These are phyloP conservation scores for Dermochelys coriacea DNA, from an alignment of 2,797 vertebrate genomes.

Conservation along the genomic window DNA sequence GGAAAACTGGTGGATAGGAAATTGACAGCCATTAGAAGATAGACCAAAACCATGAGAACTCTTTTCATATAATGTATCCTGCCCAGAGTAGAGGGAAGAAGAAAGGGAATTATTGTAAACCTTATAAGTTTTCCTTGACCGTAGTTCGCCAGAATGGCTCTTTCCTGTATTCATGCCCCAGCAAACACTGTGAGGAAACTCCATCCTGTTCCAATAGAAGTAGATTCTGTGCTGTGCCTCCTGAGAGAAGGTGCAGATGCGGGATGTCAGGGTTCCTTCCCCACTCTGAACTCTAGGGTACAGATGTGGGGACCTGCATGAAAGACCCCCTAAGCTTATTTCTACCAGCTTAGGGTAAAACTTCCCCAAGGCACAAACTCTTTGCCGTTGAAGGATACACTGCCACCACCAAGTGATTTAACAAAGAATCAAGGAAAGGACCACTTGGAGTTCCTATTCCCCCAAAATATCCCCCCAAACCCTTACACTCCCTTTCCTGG, in stretches of 20 bases:
- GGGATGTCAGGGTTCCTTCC: no score
- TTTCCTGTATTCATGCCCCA: neutral
- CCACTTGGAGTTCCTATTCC: no score
- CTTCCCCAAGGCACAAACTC: no score
- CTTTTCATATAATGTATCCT: neutral
- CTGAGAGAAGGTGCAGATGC: neutral
- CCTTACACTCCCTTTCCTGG: no score
- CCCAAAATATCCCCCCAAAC: no score
- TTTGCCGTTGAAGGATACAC: no score
- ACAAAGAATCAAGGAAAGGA: no score
- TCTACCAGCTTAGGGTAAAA: no score
- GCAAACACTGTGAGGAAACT: neutral
- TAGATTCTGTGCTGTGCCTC: neutral
- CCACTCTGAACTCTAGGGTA: no score
- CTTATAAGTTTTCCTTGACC: neutral
- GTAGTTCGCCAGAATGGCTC: neutral
- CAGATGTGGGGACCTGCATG: no score
- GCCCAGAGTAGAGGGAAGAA: neutral
- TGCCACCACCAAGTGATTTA: no score
- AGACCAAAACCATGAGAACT: neutral
- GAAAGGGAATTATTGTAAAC: neutral
- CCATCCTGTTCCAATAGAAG: neutral
- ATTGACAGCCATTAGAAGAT: slow-evolving; percentile 7
- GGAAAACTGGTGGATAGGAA: slow-evolving; percentile 16
- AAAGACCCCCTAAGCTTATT: no score